Evolutionary conservation across 1,140 invertebrate species (phyloP), one percentile per base, ranked within the genome.

Genomic region (Drosophila lacertosa): DNA sequence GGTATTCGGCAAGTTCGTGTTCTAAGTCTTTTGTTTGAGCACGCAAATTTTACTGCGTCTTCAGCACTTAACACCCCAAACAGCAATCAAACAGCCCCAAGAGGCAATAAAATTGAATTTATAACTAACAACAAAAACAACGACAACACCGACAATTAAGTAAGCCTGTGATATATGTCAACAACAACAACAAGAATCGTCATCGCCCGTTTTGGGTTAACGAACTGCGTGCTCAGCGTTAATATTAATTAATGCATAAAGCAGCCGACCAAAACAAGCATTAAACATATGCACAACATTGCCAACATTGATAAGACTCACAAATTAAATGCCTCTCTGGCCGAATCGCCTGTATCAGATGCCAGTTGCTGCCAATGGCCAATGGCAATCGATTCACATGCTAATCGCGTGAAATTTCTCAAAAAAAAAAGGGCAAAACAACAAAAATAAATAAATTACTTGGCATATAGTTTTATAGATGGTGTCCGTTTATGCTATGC

Each of bases 201-300:
- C 57, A 62, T 57, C 48, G 64, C 42, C 40, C 42, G 39, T 55
- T 55, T 57, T 86, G 77, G 77, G 82, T 88, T 78, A 88, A 88
- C 70, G 82, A 88, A 88, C 82, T 88, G 65, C 39, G 32, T 16
- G 16, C 39, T 35, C 32, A 44, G 48, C 40, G 16, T 20, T 55
- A 45, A 66, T 88, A 75, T 88, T 82, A 88, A 88, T 88, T 74
- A 82, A 88, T 88, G 70, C 82, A 88, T 75, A 82, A 78, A 72
- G 64, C 68, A 58, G 65, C 39, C 57, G 51, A 40, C 54, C 15
- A 44, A 62, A 76, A 75, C 66, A 68, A 67, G 67, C 67, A 55
- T 39, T 62, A 77, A 86, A 81, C 82, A 86, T 77, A 81, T 77
- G 55, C 77, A 80, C 71, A 65, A 55, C 69, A 81, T 81, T 81